Percentiles rank a stretch among this genome's conserved stretches.
Evolutionary conservation across 2,888 invertebrate species (phyloP).

Genomic region (Macrophya annulata): DNA sequence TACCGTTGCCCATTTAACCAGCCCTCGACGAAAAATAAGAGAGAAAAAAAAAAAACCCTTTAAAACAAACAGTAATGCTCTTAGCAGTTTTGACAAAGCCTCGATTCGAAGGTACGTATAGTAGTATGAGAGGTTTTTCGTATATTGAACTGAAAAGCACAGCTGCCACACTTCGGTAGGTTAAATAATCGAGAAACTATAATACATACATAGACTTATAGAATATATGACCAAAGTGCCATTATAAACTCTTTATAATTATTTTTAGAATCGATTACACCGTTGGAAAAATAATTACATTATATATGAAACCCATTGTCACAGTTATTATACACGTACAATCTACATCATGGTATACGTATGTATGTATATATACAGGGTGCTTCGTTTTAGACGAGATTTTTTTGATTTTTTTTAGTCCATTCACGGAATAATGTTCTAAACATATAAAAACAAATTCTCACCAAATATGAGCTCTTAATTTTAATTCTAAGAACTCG

Average conservation of each 20-base stretch:
- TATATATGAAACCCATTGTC: not conserved
- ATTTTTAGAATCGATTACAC: slow-evolving; percentile 29
- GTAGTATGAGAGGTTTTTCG: not conserved
- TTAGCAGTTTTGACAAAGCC: slow-evolving; percentile 68
- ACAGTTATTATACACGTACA: not conserved
- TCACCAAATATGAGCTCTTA: too few species aligned
- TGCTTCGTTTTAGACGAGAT: too few species aligned
- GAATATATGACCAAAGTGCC: not conserved
- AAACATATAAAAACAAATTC: too few species aligned
- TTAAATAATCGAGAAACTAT: not conserved
- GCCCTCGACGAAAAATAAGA: too few species aligned
- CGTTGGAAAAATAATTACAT: slow-evolving; percentile 46
- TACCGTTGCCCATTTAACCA: slow-evolving; percentile 76
- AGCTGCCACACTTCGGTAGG: slow-evolving; percentile 18
- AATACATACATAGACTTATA: not conserved
- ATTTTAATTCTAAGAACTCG: too few species aligned
- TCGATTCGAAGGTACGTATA: slow-evolving; percentile 59
- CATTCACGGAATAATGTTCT: too few species aligned
- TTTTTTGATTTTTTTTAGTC: too few species aligned
- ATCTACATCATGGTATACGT: not conserved
- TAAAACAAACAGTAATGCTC: slow-evolving; percentile 73
- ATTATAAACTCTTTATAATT: slow-evolving; percentile 10
- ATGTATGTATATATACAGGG: too few species aligned
- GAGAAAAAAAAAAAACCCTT: slow-evolving; percentile 69
- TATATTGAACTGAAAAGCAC: slow-evolving; percentile 36